Base-by-base conservation (phyloP, 2,113 vertebrate species). In the Boulengeromyrus knoepffleri region DNA sequence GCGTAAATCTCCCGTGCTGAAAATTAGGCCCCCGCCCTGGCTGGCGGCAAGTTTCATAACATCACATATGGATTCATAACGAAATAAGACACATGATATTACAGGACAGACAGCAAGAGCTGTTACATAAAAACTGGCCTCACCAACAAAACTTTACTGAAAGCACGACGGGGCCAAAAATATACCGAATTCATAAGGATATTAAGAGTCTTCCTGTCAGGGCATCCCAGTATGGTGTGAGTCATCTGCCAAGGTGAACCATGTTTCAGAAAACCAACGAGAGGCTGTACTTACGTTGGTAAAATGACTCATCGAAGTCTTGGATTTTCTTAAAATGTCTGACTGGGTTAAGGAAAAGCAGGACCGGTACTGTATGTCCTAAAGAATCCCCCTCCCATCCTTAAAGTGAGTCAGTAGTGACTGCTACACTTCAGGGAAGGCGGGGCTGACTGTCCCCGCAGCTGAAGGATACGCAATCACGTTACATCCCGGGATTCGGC, bases 261-360 rank as follows among this genome's bases (percentile, higher is more conserved):
- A 39, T 87, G 80, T 45, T 84, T 46, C n/a, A 36, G 47, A 85
- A 85, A 17, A 47, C 2, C 45, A 85, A 27, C 5, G 12, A 1
- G 24, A 27, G 42, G 45, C n/a, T 42, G 90, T 92, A 97, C 97
- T 97, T 95, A 99, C 98, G 97, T 92, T 97, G 95, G 94, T 99
- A 99, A 94, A 99, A 99, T 50, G 97, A 97, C 70, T 98, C 98
- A 50, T 98, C 97, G 94, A 97, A 98, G 93, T 99, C 98, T 92
- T 99, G 98, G 92, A 99, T 99, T 95, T 98, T 99, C 94, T 98
- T 98, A 95, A 97, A 99, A 94, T 99, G 97, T 88, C 98, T 99
- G 95, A 88, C 92, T 31, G 36, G 13, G 94, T 95, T 94, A 96
- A 97, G 94, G 91, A 95, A 96, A 31, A 31, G 13, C 12, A 19